Base-by-base conservation (phyloP, 2,888 invertebrate species). In the Pemphredon lugubris region DNA sequence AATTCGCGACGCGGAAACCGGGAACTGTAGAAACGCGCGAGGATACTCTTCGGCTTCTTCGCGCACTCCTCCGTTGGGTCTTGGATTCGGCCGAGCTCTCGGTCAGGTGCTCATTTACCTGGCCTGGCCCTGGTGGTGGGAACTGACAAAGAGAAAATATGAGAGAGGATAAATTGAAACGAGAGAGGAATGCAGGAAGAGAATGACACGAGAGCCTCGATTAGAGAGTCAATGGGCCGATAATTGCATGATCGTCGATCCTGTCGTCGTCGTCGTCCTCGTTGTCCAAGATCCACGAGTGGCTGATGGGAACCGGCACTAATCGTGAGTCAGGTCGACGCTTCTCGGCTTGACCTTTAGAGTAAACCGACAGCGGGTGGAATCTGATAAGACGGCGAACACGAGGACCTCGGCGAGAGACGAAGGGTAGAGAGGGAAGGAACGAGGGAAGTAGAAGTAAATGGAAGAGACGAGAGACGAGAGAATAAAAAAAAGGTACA, bases 41-140 rank as follows among this genome's bases (percentile, higher is more conserved):
- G 1, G 3, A 20, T n/a, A 39, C 50, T 50, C 48, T 57, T 63
- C 51, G 20, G 59, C 64, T 59, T 73, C 63, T 50, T 39, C 20
- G 23, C 64, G 37, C 30, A 23, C 26, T 26, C 13, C 42, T 40
- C 42, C 48, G 40, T 30, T 54, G 47, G n/a, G 71, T 18, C 50
- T n/a, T n/a, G n/a, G n/a, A n/a, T n/a, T n/a, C n/a, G n/a, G 68
- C 44, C 75, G 79, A 73, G 76, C 73, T 76, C 63, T 81, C 66
- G 51, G 79, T n/a, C n/a, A n/a, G n/a, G 55, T 47, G 81, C 60
- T 79, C 60, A 75, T 55, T n/a, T 47, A 67, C 40, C 79, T 78
- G 81, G 81, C 79, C 75, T n/a, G n/a, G n/a, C n/a, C n/a, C 63
- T 73, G 84, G 79, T 81, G 84, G 84, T 84, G 84, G 84, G 82